Base-by-base conservation (phyloP, 2,888 invertebrate genomes). In the Andricus quercusramuli region DNA sequence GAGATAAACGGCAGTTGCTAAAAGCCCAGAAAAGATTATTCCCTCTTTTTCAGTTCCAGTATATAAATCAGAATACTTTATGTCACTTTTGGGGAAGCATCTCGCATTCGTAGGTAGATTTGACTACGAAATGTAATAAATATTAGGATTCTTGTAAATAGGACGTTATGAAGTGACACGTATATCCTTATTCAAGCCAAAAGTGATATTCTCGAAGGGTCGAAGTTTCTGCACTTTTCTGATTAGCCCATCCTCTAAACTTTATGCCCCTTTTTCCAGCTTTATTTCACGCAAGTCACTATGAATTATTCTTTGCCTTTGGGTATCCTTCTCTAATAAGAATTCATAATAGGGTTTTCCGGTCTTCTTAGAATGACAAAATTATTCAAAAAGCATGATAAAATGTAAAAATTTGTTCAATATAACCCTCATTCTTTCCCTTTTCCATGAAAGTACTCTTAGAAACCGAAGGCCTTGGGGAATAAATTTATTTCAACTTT, bases 211-310 rank as follows among this genome's bases (percentile, higher is more conserved):
- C 32, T 56, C n/a, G 51, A n/a, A 74, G 51, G 74, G 74, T 51
- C 56, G 11, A 70, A 51, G 32, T 74, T 74, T 56, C 20, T 74
- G 22, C 25, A 70, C 47, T 47, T 70, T 70, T 70, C 70, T 70
- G 70, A 70, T 70, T 70, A 70, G 3, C 47, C 51, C 70, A 70
- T 29, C 29, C 29, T 70, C 70, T 47, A 47, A 70, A 70, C 47
- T 70, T 70, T 29, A 70, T 47, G 29, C 44, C 22, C 29, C 29
- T 29, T 70, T 70, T 17, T 47, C 9, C 15, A 15, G 47, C 8
- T 70, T 51, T 47, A 62, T 62, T 62, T 62, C 25, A 25, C 6
- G 6, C 15, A 25, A 13, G 15, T 15, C 62, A 25, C 22, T 13
- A 25, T 62, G 25, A 62, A 62, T 56, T 22, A 62, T 62, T 15